Percentiles rank a stretch among this genome's conserved stretches.
Evolutionary conservation across 2,113 vertebrate genomes (phyloP).

Genomic region (Atherinomorus stipes): DNA sequence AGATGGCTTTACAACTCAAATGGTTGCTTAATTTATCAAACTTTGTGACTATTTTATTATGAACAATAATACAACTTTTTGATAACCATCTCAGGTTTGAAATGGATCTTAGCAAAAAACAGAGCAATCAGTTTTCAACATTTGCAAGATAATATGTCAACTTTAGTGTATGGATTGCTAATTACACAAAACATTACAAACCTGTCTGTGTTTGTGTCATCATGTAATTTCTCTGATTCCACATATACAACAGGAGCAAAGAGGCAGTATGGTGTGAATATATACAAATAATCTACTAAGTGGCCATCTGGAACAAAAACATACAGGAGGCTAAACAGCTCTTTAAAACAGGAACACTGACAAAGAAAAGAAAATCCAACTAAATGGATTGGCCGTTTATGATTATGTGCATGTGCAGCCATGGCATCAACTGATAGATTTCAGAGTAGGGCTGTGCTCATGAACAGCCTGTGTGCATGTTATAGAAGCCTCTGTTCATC

Average conservation of each 20-base stretch:
- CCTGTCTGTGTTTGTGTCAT: not conserved
- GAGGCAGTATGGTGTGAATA: constrained; percentile 14
- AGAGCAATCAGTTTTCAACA: not conserved
- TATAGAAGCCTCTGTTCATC: not conserved
- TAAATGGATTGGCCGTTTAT: constrained; percentile 15
- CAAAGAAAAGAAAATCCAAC: constrained; percentile 9
- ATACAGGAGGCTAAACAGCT: constrained; percentile 6
- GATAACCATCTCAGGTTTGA: not conserved
- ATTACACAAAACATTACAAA: not conserved
- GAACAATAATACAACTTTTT: not conserved
- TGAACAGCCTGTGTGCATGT: not conserved
- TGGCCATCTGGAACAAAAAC: constrained; percentile 1
- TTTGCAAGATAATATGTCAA: no score
- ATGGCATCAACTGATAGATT: constrained; percentile 6
- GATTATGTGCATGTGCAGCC: constrained; percentile 13
- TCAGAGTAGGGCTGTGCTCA: constrained; percentile 21
- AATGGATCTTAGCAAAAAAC: not conserved
- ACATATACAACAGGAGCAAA: constrained; percentile 9
- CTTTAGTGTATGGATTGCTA: not conserved
- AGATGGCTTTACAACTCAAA: no score
- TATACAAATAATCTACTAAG: constrained; percentile 24
- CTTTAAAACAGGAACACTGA: constrained; percentile 1
- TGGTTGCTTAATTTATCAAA: no score
- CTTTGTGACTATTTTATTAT: not conserved
- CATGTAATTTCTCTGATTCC: not conserved